Base-by-base conservation (phyloP, 1,140 invertebrate genomes). In the Stegodyphus dumicola region DNA sequence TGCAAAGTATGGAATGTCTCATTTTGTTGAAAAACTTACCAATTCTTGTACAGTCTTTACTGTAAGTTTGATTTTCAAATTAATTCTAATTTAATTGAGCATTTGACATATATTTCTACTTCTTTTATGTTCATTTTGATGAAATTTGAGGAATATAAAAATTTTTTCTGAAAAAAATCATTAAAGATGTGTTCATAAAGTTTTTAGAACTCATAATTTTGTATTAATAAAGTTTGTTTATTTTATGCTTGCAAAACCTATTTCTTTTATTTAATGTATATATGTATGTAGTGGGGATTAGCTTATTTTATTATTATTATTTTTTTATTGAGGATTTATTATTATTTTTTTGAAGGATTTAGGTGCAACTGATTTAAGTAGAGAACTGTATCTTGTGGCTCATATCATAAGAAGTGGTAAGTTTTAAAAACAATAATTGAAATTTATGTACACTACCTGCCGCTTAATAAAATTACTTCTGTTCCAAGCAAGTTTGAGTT, bases 31-130 rank as follows among this genome's bases (percentile, higher is more conserved):
- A 88, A 95, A 95, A 89, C 90, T 97, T 85, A 94, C 97, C 89
- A 95, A 94, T 88, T 96, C 96, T 89, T 96, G 95, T 89, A 96
- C 95, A 3, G 93, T 97, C 70, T 98, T 97, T 90, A 96, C 95
- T 17, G 96, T 95, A 92, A 93, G 92, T 91, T 83, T 64, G 5
- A 53, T 75, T 75, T 60, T 5, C 17, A 75, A 53, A 71, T 10
- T 54, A 13, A 15, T 67, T 69, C 7, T 56, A 53, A 6, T 77
- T 77, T n/a, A n/a, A n/a, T n/a, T n/a, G n/a, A n/a, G n/a, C n/a
- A n/a, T 54, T 77, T 77, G 33, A 33, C 33, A 33, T 33, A 3
- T 33, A 33, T 33, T 33, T 1, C 33, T 33, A 3, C 33, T 33
- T 1, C 33, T 33, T 33, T 33, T 33, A 33, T 33, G 33, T 33